Base-by-base conservation (phyloP, 2,113 vertebrate genomes). In the Equus quagga region DNA sequence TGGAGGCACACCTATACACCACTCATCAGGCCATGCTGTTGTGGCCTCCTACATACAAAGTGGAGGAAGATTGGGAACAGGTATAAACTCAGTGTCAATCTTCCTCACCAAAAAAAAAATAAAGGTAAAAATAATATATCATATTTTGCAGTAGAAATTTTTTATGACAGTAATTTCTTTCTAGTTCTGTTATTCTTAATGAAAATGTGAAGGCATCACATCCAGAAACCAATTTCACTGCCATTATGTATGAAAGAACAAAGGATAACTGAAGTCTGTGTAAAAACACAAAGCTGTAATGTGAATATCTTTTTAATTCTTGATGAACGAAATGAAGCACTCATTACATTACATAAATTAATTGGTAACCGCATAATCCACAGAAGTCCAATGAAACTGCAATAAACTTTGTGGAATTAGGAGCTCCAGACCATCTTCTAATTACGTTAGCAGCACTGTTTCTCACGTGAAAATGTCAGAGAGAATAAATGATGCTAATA, bases 341-440 rank as follows among this genome's bases (percentile, higher is more conserved):
- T 92, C 58, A 87, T 89, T 90, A 65, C 19, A 87, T 83, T 64
- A 3, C 26, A 98, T 90, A 95, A 97, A 97, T 97, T 98, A 98
- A 95, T 97, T 97, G 70, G 60, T 67, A 97, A 46, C 33, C 8
- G 79, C 58, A 51, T 70, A 96, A 96, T 97, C 81, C 96, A 85
- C 76, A 96, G 41, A 69, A 94, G 87, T 82, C 33, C 78, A 92
- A 65, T 94, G 70, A 98, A 98, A 97, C 94, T 24, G 95, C 51
- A 97, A 95, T 98, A 84, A 60, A 89, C 24, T 85, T 78, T 70
- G 51, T 82, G 94, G 36, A 98, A 97, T 94, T 97, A 98, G 79
- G 19, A 97, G 88, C 36, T 95, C 64, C 8, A 36, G 54, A 97
- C 76, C n/a, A 95, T 46, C 8, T 0, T 91, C 44, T 2, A 88